A percentile compares a stretch with the other conserved stretches of the same genome.
Evolutionary conservation across 2,113 vertebrate genomes (phyloP).

Genomic region (Tachysurus fulvidraco): DNA sequence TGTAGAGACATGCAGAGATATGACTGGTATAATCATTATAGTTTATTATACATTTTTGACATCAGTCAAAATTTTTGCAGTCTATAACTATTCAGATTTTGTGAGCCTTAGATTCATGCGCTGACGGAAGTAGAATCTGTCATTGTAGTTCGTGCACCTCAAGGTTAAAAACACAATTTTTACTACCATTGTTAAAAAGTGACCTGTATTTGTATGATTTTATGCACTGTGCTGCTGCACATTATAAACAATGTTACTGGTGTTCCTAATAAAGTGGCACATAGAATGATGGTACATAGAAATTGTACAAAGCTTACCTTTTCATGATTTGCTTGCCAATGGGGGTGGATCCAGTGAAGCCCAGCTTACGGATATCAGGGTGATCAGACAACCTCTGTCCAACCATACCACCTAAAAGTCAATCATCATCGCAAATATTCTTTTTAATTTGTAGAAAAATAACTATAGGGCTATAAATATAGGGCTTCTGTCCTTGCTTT

Average conservation of each 20-base stretch:
- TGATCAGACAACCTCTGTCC: slow-evolving; percentile 85
- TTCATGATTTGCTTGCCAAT: slow-evolving; percentile 91
- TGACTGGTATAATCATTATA: neutral
- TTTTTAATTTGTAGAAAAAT: neutral
- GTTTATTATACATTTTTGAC: too few species aligned
- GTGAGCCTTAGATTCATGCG: neutral
- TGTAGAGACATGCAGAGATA: neutral
- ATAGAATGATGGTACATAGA: neutral
- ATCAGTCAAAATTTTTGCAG: neutral
- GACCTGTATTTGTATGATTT: neutral
- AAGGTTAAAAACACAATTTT: neutral
- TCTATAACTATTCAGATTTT: neutral
- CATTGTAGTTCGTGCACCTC: neutral
- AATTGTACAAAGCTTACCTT: slow-evolving; percentile 68
- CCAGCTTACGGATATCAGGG: slow-evolving; percentile 83
- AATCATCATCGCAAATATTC: slow-evolving; percentile 1
- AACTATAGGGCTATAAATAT: neutral
- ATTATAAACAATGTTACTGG: neutral
- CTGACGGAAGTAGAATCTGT: neutral
- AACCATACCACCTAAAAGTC: slow-evolving; percentile 74
- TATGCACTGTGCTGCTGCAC: neutral
- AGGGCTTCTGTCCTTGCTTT: neutral
- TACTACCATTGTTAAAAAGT: neutral
- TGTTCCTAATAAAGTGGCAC: neutral
- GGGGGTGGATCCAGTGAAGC: slow-evolving; percentile 86